Conservation (phyloP, 2,888 invertebrate species). For the Limnephilus auricula region DNA sequence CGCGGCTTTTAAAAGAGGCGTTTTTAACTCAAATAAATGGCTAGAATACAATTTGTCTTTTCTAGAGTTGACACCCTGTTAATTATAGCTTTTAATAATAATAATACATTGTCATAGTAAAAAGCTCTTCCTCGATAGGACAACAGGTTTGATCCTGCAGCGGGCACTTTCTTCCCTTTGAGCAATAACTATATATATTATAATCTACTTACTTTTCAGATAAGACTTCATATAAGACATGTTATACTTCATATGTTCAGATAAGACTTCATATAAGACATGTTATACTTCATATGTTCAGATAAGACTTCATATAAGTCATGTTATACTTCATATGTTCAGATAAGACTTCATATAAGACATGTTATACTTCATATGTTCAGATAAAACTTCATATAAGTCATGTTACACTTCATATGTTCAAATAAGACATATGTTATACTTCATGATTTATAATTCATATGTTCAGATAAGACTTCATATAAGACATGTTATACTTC, state of each 20-base stretch:
- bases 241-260: too few relatives aligned
- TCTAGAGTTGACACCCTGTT: background rate
- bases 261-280: background rate
- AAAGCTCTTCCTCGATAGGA: background rate
- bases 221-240: background rate
- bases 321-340: too few relatives aligned
- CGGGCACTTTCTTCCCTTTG: background rate
- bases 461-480: too few relatives aligned
- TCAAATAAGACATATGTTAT: too few relatives aligned
- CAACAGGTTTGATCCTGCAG: background rate
- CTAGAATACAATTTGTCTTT: background rate
- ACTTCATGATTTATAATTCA: too few relatives aligned
- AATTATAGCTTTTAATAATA: background rate
- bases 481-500: too few relatives aligned
- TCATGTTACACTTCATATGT: too few relatives aligned
- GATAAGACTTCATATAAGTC: background rate
- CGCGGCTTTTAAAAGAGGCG: background rate
- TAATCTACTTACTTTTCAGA: background rate
- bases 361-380: too few relatives aligned
- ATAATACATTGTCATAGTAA: background rate
- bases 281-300: too few relatives aligned
- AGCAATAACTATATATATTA: background rate
- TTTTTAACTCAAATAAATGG: background rate
- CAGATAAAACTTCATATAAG: too few relatives aligned
- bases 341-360: background rate